Evolutionary conservation across 2,888 invertebrate genomes (phyloP).

Genomic region (Rhagium mordax): DNA sequence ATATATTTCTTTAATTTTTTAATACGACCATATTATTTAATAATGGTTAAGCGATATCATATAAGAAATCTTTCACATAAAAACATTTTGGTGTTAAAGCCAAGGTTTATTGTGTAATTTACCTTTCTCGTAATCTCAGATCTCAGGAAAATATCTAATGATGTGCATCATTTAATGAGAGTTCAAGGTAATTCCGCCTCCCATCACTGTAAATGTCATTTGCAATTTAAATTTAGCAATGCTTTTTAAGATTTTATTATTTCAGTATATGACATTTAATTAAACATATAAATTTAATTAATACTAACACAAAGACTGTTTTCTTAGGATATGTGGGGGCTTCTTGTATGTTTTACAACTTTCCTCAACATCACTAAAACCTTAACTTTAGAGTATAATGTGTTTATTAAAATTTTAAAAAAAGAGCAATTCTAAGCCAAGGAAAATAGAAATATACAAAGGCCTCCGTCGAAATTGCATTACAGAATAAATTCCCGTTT

Average conservation of each 20-base stretch:
- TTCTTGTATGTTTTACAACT: conserved; percentile 10
- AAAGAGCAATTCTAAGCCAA: not conserved
- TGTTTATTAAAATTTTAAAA: not conserved
- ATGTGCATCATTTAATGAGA: not conserved
- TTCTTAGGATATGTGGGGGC: conserved; percentile 14
- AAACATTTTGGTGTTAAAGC: too few species aligned
- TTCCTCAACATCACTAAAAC: not conserved
- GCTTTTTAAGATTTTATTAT: conserved; percentile 46
- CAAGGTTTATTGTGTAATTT: not conserved
- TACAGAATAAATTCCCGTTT: conserved; percentile 1
- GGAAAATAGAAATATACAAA: conserved; percentile 8
- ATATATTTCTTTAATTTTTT: too few species aligned
- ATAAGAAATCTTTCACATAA: too few species aligned
- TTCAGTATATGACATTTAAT: conserved; percentile 51
- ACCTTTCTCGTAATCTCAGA: not conserved
- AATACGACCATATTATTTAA: too few species aligned
- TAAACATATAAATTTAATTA: conserved; percentile 51
- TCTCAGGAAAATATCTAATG: not conserved
- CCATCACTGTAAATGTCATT: not conserved
- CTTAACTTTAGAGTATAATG: not conserved
- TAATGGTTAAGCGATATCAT: too few species aligned
- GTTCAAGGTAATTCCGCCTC: not conserved
- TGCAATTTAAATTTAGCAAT: not conserved
- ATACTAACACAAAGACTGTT: conserved; percentile 46
- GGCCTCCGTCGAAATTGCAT: not conserved